These are phyloP conservation scores for Pica pica DNA, from an alignment of 2,113 vertebrate genomes.

Conservation along the genomic window DNA sequence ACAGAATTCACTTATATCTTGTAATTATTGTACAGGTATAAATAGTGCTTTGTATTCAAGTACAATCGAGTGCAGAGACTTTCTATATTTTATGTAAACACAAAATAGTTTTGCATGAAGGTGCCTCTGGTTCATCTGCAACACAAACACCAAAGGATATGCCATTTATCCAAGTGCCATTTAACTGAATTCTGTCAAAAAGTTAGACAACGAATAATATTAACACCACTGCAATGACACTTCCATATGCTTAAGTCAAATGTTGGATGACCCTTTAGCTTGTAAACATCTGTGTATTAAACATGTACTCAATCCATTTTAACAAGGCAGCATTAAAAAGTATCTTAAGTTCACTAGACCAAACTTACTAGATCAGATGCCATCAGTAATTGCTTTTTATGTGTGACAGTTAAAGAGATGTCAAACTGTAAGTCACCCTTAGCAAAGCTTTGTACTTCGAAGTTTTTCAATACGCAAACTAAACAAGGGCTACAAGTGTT, in stretches of 20 bases:
- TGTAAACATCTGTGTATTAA: slow-evolving; percentile 68
- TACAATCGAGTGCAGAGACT: slow-evolving; percentile 78
- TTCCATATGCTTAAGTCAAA: slow-evolving; percentile 52
- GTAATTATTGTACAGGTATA: slow-evolving; percentile 77
- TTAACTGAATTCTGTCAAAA: slow-evolving; percentile 62
- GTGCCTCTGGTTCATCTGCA: slow-evolving; percentile 66
- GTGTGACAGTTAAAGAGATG: slow-evolving; percentile 56
- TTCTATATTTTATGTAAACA: slow-evolving; percentile 81
- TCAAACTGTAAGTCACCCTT: slow-evolving; percentile 26
- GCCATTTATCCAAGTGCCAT: slow-evolving; percentile 48
- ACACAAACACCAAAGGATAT: slow-evolving; percentile 61
- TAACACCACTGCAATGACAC: slow-evolving; percentile 51
- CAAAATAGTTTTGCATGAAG: slow-evolving; percentile 69
- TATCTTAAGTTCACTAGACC: slow-evolving; percentile 39
- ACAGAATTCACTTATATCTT: slow-evolving; percentile 70
- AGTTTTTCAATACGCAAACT: slow-evolving; percentile 46
- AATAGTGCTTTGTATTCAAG: slow-evolving; percentile 80
- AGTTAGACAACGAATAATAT: slow-evolving; percentile 51
- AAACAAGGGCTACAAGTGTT: slow-evolving; percentile 36
- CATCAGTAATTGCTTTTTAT: slow-evolving; percentile 44
- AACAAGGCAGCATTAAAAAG: slow-evolving; percentile 42
- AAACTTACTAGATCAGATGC: slow-evolving; percentile 40
- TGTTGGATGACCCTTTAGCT: slow-evolving; percentile 31
- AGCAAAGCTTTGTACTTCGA: slow-evolving; percentile 38
- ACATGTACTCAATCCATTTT: slow-evolving; percentile 35